Evolutionary conservation across 1,140 invertebrate species (phyloP).

Genomic region (Conus ventricosus): DNA sequence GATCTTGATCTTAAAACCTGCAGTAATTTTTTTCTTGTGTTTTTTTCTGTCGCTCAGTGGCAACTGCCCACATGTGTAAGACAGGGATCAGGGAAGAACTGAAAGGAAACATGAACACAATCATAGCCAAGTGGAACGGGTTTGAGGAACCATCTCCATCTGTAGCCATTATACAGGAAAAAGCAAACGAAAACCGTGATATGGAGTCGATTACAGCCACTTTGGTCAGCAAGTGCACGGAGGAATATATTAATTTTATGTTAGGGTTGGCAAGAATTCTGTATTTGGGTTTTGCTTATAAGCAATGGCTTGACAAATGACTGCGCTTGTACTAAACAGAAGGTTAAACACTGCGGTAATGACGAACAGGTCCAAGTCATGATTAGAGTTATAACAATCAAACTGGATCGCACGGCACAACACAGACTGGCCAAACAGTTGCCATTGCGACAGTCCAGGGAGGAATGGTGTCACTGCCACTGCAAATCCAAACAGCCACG

Average conservation of each 20-base stretch:
- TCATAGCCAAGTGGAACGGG: not conserved
- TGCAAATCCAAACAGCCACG: not conserved
- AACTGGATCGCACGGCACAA: not conserved
- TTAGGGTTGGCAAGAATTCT: not conserved
- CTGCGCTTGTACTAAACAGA: not conserved
- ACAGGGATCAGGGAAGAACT: not conserved
- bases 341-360: not conserved
- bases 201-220: not conserved
- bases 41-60: not conserved
- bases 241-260: not conserved
- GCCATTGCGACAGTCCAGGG: slow-evolving; percentile 29
- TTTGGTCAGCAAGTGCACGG: not conserved
- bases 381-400: not conserved
- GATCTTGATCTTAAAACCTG: no score
- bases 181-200: not conserved
- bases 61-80: not conserved
- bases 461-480: slow-evolving; percentile 1
- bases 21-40: no score
- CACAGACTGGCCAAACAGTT: not conserved
- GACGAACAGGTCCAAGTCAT: not conserved
- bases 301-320: not conserved
- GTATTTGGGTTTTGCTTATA: not conserved
- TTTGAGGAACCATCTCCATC: not conserved
- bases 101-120: not conserved
- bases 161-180: not conserved